A percentile compares a stretch with the other conserved stretches of the same genome.
Conservation (phyloP, 1,140 invertebrate species). For the Oryzaephilus surinamensis region DNA sequence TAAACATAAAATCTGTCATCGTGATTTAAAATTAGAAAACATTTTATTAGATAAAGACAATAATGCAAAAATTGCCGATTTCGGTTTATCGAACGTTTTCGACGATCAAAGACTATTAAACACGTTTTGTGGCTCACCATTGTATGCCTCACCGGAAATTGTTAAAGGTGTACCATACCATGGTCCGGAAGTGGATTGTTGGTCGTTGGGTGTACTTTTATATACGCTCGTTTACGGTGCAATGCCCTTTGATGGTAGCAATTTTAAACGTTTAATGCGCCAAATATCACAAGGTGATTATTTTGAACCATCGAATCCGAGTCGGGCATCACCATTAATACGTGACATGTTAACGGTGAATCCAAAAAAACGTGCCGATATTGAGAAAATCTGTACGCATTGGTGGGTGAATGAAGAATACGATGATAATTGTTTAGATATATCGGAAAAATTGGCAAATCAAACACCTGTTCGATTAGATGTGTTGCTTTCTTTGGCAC, state of each 20-base stretch:
- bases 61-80: slow-evolving; percentile 98
- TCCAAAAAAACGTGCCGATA: slow-evolving; percentile 77
- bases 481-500: slow-evolving; percentile 72
- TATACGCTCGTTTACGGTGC: slow-evolving; percentile 98
- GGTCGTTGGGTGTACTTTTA: slow-evolving; percentile 93
- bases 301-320: slow-evolving; percentile 90
- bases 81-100: slow-evolving; percentile 97
- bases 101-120: slow-evolving; percentile 77
- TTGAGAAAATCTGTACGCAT: slow-evolving; percentile 88
- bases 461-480: slow-evolving; percentile 83
- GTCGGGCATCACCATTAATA: slow-evolving; percentile 92
- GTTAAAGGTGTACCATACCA: slow-evolving; percentile 95
- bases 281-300: slow-evolving; percentile 97
- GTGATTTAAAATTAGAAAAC: slow-evolving; percentile 98
- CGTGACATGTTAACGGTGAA: slow-evolving; percentile 88
- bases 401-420: slow-evolving; percentile 90
- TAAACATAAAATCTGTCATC: slow-evolving; percentile 96
- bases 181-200: slow-evolving; percentile 92
- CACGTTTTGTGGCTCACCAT: slow-evolving; percentile 95
- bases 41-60: slow-evolving; percentile 91
- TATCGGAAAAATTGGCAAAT: slow-evolving; percentile 79
- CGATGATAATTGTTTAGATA: slow-evolving; percentile 69
- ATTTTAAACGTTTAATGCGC: slow-evolving; percentile 92
- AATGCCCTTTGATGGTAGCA: slow-evolving; percentile 99
- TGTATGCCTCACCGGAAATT: slow-evolving; percentile 98